Evolutionary conservation across 2,888 invertebrate genomes (phyloP), one percentile per base, ranked within the genome.

Genomic region (Acronicta psi): DNA sequence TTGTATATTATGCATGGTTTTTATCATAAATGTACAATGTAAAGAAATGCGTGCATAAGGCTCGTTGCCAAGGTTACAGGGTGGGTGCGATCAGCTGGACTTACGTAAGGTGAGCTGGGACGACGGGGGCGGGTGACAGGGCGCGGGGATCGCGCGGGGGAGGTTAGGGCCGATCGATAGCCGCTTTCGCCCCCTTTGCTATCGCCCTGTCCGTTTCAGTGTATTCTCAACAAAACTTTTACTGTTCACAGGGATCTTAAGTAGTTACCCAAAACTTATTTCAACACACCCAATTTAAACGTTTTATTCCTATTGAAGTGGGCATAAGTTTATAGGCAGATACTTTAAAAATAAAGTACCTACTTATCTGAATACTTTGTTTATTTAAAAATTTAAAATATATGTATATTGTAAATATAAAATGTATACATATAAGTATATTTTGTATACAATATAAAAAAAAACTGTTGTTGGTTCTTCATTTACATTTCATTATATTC

Each of bases 1-100:
- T n/a, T n/a, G n/a, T n/a, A n/a, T n/a, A n/a, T n/a, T n/a, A n/a
- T n/a, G n/a, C n/a, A n/a, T n/a, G n/a, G n/a, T n/a, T n/a, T n/a
- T n/a, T n/a, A n/a, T n/a, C n/a, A n/a, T 47, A n/a, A 34, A 51
- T 52, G 63, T 69, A 73, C 72, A 77, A 75, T 73, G 71, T 69
- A 71, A 65, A 71, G 79, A 76, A 80, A 78, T 80, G 86, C 86
- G 87, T 89, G 87, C 89, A 85, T 82, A 83, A 84, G 83, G 85
- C 85, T 85, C 85, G 92, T 92, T 89, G 87, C 85, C 92, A 92
- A 93, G 92, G 93, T 92, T 93, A 92, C 92, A 77, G 90, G 91
- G 90, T 87, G 89, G 92, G 90, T 88, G 89, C 88, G 92, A 93
- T 93, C 93, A 93, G 93, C 93, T 93, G 93, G 90, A 85, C 89